Evolutionary conservation across 2,113 vertebrate species (phyloP).

Genomic region (Sturnira hondurensis): DNA sequence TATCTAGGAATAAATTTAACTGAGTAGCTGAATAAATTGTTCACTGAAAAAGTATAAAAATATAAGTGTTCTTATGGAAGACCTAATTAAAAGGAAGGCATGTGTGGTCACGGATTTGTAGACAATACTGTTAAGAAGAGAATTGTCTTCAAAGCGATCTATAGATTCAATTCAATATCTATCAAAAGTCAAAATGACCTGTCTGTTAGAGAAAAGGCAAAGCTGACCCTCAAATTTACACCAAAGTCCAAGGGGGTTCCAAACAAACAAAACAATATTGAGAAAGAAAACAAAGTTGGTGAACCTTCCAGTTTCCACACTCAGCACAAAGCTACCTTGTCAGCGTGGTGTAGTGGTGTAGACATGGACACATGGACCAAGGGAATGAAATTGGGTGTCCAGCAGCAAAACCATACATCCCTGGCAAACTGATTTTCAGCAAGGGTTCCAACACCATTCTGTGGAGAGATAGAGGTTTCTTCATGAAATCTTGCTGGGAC

Average conservation of each 20-base stretch:
- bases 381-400: neutral
- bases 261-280: neutral
- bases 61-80: neutral
- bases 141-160: neutral
- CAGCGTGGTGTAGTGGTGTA: neutral
- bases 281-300: neutral
- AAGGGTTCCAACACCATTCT: neutral
- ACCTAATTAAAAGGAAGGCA: neutral
- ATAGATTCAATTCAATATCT: neutral
- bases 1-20: neutral
- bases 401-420: neutral
- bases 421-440: neutral
- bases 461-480: neutral
- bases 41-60: neutral
- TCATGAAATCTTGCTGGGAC: neutral
- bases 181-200: neutral
- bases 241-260: neutral
- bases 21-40: neutral
- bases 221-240: neutral
- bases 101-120: neutral
- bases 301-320: neutral
- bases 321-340: neutral
- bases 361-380: neutral
- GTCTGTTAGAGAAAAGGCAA: neutral
- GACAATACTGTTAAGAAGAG: neutral